A percentile compares a stretch with the other conserved stretches of the same genome.
phyloP scores from a whole-genome alignment of 1,140 invertebrate genomes.

The Penaeus chinensis region DNA sequence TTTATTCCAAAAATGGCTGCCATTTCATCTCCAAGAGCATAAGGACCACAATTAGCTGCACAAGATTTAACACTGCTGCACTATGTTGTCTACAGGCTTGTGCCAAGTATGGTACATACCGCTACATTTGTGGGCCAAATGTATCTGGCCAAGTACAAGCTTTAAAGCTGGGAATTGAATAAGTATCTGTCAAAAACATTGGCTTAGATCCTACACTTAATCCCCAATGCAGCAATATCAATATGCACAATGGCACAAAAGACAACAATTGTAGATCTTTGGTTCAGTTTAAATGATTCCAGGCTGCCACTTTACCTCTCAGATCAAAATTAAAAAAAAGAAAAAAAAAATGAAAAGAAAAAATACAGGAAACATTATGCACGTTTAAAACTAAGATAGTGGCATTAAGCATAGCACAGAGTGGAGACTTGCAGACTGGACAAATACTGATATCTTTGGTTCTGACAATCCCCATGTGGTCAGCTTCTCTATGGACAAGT shows the following conservation, averaged over 20 bases:
- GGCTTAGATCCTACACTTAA: constrained; percentile 18
- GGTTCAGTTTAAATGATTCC: constrained; percentile 44
- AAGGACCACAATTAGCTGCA: constrained; percentile 32
- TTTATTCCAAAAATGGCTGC: constrained; percentile 49
- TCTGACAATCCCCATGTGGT: constrained; percentile 60
- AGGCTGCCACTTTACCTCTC: constrained; percentile 54
- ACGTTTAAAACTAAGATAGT: constrained; percentile 54
- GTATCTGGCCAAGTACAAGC: constrained; percentile 24
- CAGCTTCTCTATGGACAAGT: constrained; percentile 57
- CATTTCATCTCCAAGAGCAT: constrained; percentile 42
- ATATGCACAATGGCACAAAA: constrained; percentile 36
- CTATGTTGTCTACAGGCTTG: constrained; percentile 42
- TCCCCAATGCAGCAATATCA: constrained; percentile 19
- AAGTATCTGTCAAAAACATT: constrained; percentile 22
- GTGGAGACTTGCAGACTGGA: constrained; percentile 59
- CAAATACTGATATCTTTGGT: constrained; percentile 63
- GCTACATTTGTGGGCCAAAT: constrained; percentile 19
- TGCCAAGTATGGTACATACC: constrained; percentile 32
- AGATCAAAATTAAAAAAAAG: constrained; percentile 9
- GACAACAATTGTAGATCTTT: constrained; percentile 55
- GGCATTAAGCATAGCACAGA: constrained; percentile 53
- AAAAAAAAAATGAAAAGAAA: constrained; percentile 16
- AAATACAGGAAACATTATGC: constrained; percentile 49
- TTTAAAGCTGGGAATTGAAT: constrained; percentile 21
- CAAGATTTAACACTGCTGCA: constrained; percentile 37